phyloP scores from a whole-genome alignment of 2,888 invertebrate genomes.

The Hermodice carunculata region DNA sequence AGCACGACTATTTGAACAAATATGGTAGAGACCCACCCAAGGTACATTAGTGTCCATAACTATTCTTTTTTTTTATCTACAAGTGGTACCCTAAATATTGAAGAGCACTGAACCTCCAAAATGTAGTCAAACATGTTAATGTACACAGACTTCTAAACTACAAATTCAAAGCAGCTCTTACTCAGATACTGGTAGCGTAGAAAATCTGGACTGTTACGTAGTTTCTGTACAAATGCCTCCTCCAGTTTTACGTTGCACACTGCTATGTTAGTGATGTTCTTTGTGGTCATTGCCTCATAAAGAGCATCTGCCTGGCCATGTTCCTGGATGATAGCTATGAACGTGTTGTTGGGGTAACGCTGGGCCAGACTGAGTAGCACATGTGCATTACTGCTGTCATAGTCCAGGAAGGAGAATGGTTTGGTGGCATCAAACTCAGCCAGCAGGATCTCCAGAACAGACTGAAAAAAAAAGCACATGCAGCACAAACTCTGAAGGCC shows the following conservation, averaged over 20 bases:
- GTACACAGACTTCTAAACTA: too few species aligned
- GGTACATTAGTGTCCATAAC: too few species aligned
- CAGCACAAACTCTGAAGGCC: too few species aligned
- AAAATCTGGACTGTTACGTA: constrained; percentile 32
- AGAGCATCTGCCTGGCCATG: background rate
- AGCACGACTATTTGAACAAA: too few species aligned
- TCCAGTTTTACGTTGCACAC: constrained; percentile 4
- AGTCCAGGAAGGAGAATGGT: constrained; percentile 23
- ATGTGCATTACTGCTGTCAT: background rate
- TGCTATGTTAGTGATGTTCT: background rate
- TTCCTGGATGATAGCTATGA: background rate
- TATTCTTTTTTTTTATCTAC: too few species aligned
- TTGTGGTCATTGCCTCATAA: background rate
- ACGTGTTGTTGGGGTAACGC: background rate
- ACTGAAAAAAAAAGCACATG: too few species aligned
- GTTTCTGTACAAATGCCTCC: constrained; percentile 15
- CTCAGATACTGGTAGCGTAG: constrained; percentile 34
- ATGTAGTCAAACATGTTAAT: too few species aligned
- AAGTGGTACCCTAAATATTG: too few species aligned
- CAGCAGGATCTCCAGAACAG: too few species aligned
- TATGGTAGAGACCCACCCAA: too few species aligned
- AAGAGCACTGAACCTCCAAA: too few species aligned
- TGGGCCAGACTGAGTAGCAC: background rate
- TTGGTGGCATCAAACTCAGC: too few species aligned
- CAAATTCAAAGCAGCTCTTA: constrained; percentile 12